phyloP scores from a whole-genome alignment of 2,888 invertebrate species.

The Acrobasis consociella region DNA sequence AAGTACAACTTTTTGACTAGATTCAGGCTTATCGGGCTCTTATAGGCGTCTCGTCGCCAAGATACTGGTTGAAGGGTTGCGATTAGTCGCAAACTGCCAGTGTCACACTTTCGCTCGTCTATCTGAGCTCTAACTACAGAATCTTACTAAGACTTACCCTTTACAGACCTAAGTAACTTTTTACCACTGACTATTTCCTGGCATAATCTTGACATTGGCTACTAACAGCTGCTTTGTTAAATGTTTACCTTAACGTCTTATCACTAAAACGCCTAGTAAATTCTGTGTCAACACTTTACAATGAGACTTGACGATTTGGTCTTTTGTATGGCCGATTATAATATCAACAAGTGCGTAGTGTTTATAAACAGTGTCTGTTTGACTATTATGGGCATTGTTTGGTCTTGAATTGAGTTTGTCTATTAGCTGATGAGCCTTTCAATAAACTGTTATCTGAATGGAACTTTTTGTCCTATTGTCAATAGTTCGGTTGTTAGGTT shows the following conservation, averaged over 20 bases:
- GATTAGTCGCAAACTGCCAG: too few relatives aligned
- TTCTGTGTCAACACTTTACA: constrained; percentile 6
- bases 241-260: background rate
- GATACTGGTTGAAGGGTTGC: too few relatives aligned
- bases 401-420: constrained; percentile 4
- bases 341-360: constrained; percentile 13
- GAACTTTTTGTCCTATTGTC: background rate
- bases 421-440: constrained; percentile 3
- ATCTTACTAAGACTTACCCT: too few relatives aligned
- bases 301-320: background rate
- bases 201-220: too few relatives aligned
- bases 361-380: constrained; percentile 14
- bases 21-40: too few relatives aligned
- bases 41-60: too few relatives aligned
- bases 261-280: constrained; percentile 12
- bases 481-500: too few relatives aligned
- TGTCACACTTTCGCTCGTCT: too few relatives aligned
- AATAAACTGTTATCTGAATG: background rate
- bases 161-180: too few relatives aligned
- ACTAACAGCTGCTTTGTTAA: background rate
- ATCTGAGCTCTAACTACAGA: too few relatives aligned
- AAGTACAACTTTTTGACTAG: too few relatives aligned
- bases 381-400: constrained; percentile 9
- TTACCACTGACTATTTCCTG: too few relatives aligned
- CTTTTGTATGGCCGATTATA: constrained; percentile 8